Conservation (phyloP, 2,797 vertebrate genomes). For the Gymnodraco acuticeps region DNA sequence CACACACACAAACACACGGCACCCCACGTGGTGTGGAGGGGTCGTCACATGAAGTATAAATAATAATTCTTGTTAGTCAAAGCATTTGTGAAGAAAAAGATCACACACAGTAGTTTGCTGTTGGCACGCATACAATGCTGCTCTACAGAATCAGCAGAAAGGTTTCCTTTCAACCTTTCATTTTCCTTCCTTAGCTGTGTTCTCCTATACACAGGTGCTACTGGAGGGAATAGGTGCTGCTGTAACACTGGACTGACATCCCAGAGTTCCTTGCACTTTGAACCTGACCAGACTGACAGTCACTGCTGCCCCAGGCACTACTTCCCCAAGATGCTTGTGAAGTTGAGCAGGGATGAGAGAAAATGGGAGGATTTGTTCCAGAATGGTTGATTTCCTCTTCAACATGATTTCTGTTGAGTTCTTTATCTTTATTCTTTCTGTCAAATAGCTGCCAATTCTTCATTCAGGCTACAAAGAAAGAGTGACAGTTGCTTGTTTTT, state of each 20-base stretch:
- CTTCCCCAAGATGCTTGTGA: neutral
- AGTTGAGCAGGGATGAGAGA: conserved; percentile 1
- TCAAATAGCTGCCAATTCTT: conserved; percentile 1
- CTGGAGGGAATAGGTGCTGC: conserved; percentile 6
- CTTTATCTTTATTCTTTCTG: neutral
- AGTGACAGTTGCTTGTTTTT: neutral
- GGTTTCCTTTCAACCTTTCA: neutral
- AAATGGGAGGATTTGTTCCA: neutral
- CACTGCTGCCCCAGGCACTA: conserved; percentile 12
- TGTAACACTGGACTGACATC: conserved; percentile 15
- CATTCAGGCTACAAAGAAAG: neutral
- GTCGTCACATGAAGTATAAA: neutral
- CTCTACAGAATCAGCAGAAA: neutral
- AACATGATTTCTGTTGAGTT: neutral
- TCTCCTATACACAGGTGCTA: neutral
- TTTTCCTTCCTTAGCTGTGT: neutral
- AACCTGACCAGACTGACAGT: conserved; percentile 12
- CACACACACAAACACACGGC: too few relatives aligned
- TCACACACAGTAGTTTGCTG: neutral
- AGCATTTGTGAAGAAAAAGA: neutral
- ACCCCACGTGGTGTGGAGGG: too few relatives aligned
- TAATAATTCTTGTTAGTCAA: neutral
- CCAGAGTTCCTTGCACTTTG: conserved; percentile 6
- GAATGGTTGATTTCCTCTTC: neutral
- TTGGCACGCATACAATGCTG: neutral